Conservation (phyloP, 2,888 invertebrate genomes). For the Ceriagrion tenellum region DNA sequence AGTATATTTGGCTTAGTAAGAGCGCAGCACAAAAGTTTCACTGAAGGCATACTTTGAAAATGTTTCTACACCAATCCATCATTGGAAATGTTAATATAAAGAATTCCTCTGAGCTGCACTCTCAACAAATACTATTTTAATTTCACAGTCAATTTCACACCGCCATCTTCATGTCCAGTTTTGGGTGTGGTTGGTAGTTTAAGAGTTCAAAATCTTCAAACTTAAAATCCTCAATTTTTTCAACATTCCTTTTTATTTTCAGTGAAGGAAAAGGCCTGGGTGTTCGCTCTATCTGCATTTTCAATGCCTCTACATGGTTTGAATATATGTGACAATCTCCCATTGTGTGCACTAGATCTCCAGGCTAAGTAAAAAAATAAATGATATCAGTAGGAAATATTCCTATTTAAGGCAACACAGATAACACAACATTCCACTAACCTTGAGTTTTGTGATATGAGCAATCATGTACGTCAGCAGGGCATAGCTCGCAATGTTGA, state of each 20-base stretch:
- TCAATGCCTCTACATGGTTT: conserved; percentile 92
- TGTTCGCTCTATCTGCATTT: conserved; percentile 87
- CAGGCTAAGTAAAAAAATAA: conserved; percentile 83
- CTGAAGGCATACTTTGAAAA: not conserved
- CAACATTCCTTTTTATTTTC: conserved; percentile 86
- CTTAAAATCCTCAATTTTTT: conserved; percentile 91
- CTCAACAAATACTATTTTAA: not conserved
- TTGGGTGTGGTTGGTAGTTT: conserved; percentile 92
- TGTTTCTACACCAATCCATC: not conserved
- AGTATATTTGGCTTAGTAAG: too few relatives aligned
- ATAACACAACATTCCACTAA: conserved; percentile 74
- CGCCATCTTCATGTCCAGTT: conserved; percentile 96
- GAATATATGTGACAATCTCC: conserved; percentile 97
- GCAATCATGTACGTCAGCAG: conserved; percentile 97
- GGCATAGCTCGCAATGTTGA: conserved; percentile 98
- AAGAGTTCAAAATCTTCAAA: conserved; percentile 91
- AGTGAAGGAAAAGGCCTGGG: conserved; percentile 92
- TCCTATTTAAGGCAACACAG: not conserved
- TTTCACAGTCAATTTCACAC: conserved; percentile 79
- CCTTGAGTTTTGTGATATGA: conserved; percentile 93
- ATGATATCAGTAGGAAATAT: not conserved
- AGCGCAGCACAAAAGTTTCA: too few relatives aligned
- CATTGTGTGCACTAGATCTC: conserved; percentile 95
- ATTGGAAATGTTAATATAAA: not conserved
- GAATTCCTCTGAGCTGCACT: not conserved